These are phyloP conservation scores for Calephelis nemesis DNA, from an alignment of 1,140 invertebrate species.

Conservation along the genomic window DNA sequence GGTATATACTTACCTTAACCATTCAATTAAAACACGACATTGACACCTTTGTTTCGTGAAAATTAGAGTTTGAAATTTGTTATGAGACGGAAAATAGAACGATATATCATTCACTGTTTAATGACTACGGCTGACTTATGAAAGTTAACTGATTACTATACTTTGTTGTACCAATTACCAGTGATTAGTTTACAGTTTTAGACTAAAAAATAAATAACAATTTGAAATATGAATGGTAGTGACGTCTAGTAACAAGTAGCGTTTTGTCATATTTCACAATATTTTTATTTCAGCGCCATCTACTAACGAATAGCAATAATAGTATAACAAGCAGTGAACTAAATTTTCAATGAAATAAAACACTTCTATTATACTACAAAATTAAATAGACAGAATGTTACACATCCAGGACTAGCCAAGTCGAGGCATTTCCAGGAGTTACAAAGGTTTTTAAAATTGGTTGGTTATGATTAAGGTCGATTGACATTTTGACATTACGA, in stretches of 20 bases:
- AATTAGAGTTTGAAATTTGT: no score
- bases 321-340: constrained; percentile 5
- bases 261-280: background rate
- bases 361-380: constrained; percentile 20
- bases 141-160: no score
- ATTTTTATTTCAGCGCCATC: constrained; percentile 30
- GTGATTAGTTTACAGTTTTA: no score
- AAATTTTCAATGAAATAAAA: constrained; percentile 20
- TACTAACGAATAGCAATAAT: constrained; percentile 38
- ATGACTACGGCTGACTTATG: no score
- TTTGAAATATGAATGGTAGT: no score
- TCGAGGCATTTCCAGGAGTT: background rate
- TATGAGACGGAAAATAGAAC: no score
- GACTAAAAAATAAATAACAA: no score
- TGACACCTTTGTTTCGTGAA: no score
- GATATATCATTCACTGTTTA: no score
- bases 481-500: constrained; percentile 45
- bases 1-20: no score
- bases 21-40: no score
- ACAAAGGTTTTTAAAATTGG: constrained; percentile 19
- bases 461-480: constrained; percentile 26
- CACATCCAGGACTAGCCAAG: background rate
- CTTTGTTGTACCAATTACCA: no score
- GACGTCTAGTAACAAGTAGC: background rate
- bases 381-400: constrained; percentile 15